These are phyloP conservation scores for Sphecodes monilicornis DNA, from an alignment of 2,888 invertebrate genomes.

Conservation along the genomic window DNA sequence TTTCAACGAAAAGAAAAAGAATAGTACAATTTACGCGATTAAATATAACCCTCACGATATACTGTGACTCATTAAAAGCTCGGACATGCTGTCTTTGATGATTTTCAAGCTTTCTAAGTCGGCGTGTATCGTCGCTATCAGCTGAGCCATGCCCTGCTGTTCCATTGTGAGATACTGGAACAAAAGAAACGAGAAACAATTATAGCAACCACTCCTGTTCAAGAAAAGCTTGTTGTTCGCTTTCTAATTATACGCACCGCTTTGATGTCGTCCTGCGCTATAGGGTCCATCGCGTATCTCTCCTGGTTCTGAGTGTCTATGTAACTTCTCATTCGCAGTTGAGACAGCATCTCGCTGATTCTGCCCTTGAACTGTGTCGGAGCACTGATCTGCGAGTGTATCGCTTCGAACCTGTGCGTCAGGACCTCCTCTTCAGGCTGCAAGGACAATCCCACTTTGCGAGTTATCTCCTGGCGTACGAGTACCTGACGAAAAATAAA, in stretches of 20 bases:
- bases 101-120: conserved; percentile 92
- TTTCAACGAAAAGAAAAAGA: conserved; percentile 17
- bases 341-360: conserved; percentile 95
- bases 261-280: conserved; percentile 87
- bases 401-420: conserved; percentile 93
- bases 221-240: background rate
- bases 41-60: conserved; percentile 74
- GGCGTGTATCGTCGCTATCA: conserved; percentile 92
- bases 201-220: background rate
- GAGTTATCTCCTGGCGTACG: conserved; percentile 93
- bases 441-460: conserved; percentile 95
- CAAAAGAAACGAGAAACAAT: background rate
- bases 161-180: conserved; percentile 92
- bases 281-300: conserved; percentile 91
- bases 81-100: conserved; percentile 91
- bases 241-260: conserved; percentile 81
- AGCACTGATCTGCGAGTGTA: conserved; percentile 94
- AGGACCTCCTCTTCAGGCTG: conserved; percentile 96
- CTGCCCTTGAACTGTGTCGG: conserved; percentile 98
- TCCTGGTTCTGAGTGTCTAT: conserved; percentile 87
- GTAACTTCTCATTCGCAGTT: conserved; percentile 90
- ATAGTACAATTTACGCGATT: conserved; percentile 41
- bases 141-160: conserved; percentile 94
- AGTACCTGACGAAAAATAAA: conserved; percentile 87
- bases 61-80: conserved; percentile 81